Conservation (phyloP, 2,888 invertebrate genomes). For the Clepsis dumicolana region DNA sequence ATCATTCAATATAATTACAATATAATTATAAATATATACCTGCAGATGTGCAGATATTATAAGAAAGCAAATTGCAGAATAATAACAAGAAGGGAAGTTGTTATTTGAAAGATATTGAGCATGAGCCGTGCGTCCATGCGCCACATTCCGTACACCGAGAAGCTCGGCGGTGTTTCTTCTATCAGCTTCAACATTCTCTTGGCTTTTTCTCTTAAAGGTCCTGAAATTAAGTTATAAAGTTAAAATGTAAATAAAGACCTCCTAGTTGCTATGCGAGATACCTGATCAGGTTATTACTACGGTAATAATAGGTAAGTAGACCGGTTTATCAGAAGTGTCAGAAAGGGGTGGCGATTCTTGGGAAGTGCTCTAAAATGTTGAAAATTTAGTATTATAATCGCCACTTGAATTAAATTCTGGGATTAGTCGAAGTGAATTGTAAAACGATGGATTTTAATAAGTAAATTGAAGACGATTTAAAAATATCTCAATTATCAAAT, state of each 20-base stretch:
- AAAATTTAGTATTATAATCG: too few relatives aligned
- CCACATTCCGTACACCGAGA: constrained; percentile 49
- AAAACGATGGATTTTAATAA: too few relatives aligned
- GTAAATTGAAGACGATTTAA: neutral
- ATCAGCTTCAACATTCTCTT: constrained; percentile 25
- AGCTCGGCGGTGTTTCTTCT: constrained; percentile 62
- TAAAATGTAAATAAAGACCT: too few relatives aligned
- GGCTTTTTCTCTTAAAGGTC: constrained; percentile 44
- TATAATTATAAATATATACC: too few relatives aligned
- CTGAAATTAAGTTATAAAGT: constrained; percentile 9
- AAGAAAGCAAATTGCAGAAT: constrained; percentile 37
- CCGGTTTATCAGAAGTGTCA: neutral
- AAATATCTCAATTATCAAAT: neutral
- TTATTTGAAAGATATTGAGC: constrained; percentile 17
- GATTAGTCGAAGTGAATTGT: too few relatives aligned
- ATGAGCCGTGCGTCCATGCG: constrained; percentile 40
- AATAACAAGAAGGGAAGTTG: constrained; percentile 13
- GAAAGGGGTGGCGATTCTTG: too few relatives aligned
- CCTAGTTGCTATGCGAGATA: too few relatives aligned
- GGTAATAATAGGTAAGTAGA: too few relatives aligned
- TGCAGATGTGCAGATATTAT: too few relatives aligned
- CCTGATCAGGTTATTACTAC: too few relatives aligned
- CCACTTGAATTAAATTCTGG: neutral
- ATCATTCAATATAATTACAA: constrained; percentile 30
- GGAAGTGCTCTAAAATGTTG: too few relatives aligned